Evolutionary conservation across 1,140 invertebrate species (phyloP).

Genomic region (Delia radicum): DNA sequence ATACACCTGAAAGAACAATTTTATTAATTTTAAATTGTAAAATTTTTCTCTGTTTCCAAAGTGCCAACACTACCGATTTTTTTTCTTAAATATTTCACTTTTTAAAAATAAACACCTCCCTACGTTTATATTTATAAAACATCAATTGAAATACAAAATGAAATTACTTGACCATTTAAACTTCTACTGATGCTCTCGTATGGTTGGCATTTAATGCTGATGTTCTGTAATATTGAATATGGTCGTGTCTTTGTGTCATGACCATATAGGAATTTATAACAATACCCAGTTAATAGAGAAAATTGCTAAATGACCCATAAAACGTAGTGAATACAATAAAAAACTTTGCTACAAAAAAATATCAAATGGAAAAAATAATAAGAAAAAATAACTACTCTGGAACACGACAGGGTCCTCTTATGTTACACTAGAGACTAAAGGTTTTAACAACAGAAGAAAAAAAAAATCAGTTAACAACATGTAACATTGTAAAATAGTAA

Average conservation of each 20-base stretch:
- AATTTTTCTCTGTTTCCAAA: too few relatives aligned
- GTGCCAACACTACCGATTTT: too few relatives aligned
- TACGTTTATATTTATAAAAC: not conserved
- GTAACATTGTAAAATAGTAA: slow-evolving; percentile 10
- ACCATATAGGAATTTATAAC: not conserved
- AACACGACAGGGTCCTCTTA: not conserved
- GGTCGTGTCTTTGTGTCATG: not conserved
- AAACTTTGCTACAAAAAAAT: not conserved
- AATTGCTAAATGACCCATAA: slow-evolving; percentile 24
- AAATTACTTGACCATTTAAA: not conserved
- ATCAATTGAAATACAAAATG: not conserved
- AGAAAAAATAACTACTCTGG: not conserved
- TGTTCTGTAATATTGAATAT: not conserved
- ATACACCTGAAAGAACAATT: too few relatives aligned
- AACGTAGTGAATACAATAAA: not conserved
- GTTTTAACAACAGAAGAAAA: not conserved
- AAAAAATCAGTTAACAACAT: not conserved
- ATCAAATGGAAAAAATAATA: not conserved
- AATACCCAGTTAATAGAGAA: slow-evolving; percentile 17
- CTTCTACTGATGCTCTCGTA: not conserved
- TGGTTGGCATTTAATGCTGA: not conserved
- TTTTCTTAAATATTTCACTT: too few relatives aligned
- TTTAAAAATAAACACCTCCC: not conserved
- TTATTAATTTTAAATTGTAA: too few relatives aligned
- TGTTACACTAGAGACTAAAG: not conserved